These are phyloP conservation scores for Lepeophtheirus nordmannii DNA, from an alignment of 2,888 invertebrate species.

Conservation along the genomic window DNA sequence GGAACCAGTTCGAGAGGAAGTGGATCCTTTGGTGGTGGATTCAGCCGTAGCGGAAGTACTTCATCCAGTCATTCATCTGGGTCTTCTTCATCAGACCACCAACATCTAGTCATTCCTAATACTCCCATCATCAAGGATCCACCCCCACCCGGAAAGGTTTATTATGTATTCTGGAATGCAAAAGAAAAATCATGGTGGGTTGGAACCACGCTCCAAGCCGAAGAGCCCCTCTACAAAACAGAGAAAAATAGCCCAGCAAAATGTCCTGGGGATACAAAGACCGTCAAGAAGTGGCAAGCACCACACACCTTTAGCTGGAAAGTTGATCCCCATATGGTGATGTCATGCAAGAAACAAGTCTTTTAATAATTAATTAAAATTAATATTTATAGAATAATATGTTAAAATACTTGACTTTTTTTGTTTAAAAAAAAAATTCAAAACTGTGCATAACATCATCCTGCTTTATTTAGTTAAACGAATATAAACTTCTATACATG, in stretches of 20 bases:
- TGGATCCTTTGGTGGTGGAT: not conserved
- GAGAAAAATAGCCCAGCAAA: slow-evolving; percentile 1
- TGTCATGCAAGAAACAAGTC: not conserved
- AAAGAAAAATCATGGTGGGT: slow-evolving; percentile 11
- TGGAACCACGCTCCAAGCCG: not conserved
- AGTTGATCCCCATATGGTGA: slow-evolving; percentile 10
- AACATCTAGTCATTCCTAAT: not conserved
- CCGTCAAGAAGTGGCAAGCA: slow-evolving; percentile 8
- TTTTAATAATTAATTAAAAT: too few relatives aligned
- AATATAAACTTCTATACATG: too few relatives aligned
- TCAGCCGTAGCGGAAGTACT: not conserved
- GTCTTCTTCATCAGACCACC: not conserved
- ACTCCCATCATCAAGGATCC: slow-evolving; percentile 4
- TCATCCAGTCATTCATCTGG: not conserved
- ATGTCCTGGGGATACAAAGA: slow-evolving; percentile 21
- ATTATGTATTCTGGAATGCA: slow-evolving; percentile 12
- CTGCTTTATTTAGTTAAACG: too few relatives aligned
- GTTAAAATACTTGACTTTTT: not conserved
- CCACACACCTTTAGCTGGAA: slow-evolving; percentile 16
- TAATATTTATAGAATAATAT: not conserved
- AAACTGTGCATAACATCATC: too few relatives aligned
- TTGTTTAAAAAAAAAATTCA: too few relatives aligned
- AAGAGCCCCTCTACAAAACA: slow-evolving; percentile 11
- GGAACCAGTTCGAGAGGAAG: not conserved
- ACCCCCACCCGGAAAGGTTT: slow-evolving; percentile 9